Evolutionary conservation across 2,797 vertebrate genomes (phyloP).

Genomic region (Chrysolophus pictus): DNA sequence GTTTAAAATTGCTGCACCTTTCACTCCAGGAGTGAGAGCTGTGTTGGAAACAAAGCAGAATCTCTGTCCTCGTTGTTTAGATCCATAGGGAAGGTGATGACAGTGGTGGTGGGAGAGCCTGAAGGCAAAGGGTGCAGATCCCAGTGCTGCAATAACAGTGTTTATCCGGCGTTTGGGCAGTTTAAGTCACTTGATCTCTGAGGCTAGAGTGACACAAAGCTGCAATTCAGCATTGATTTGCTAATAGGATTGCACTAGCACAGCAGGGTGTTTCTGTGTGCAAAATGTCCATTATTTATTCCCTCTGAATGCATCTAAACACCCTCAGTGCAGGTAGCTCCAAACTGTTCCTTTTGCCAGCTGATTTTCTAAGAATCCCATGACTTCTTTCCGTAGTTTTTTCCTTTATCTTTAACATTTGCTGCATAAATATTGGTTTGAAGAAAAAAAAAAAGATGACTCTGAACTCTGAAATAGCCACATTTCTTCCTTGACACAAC

Average conservation of each 20-base stretch:
- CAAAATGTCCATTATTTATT: background rate
- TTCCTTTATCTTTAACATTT: background rate
- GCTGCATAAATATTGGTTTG: background rate
- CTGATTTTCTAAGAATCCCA: background rate
- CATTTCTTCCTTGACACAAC: background rate
- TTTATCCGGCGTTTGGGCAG: background rate
- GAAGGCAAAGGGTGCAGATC: background rate
- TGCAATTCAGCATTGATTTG: background rate
- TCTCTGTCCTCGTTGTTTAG: background rate
- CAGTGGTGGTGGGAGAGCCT: background rate
- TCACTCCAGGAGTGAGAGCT: background rate
- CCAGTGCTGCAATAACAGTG: background rate
- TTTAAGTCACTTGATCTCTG: background rate
- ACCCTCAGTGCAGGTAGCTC: background rate
- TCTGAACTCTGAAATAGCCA: background rate
- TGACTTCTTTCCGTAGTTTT: background rate
- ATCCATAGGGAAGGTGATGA: fast-evolving
- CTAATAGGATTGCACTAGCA: background rate
- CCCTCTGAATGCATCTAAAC: background rate
- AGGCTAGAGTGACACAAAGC: background rate
- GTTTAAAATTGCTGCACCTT: background rate
- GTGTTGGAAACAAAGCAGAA: background rate
- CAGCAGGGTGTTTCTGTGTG: background rate
- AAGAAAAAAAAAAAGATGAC: background rate
- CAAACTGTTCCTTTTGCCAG: background rate